Evolutionary conservation across 2,113 vertebrate species (phyloP).

Genomic region (Hypomesus transpacificus): DNA sequence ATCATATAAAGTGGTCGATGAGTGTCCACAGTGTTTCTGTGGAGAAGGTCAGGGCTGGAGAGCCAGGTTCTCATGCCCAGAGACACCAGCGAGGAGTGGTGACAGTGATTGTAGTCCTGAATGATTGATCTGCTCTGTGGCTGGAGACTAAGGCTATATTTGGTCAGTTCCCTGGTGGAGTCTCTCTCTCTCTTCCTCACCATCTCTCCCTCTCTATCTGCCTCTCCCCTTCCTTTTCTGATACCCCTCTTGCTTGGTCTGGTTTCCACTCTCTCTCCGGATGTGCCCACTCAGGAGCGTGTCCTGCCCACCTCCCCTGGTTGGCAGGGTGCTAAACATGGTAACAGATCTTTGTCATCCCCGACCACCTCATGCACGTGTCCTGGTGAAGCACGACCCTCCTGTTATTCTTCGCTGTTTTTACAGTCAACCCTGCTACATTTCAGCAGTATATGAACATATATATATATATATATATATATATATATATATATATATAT

Average conservation of each 20-base stretch:
- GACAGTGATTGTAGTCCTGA: conserved; percentile 1
- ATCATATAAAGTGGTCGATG: no score
- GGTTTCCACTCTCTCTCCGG: neutral
- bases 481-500: no score
- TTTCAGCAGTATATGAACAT: no score
- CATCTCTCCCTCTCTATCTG: no score
- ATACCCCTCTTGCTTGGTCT: no score
- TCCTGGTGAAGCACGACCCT: neutral
- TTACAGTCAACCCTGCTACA: no score
- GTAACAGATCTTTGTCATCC: conserved; percentile 6
- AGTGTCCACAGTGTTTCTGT: no score
- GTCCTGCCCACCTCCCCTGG: neutral
- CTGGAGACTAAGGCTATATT: neutral
- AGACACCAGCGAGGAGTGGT: neutral
- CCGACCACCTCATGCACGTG: neutral
- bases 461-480: no score
- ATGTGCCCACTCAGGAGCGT: neutral
- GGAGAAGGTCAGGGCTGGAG: no score
- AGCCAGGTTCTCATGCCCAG: neutral
- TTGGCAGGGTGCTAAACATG: neutral
- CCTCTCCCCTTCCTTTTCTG: no score
- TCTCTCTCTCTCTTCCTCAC: neutral
- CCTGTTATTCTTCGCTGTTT: neutral
- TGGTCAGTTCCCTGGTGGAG: neutral
- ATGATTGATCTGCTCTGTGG: neutral